Evolutionary conservation across 2,888 invertebrate species (phyloP).

Genomic region (Xanthia icteritia): DNA sequence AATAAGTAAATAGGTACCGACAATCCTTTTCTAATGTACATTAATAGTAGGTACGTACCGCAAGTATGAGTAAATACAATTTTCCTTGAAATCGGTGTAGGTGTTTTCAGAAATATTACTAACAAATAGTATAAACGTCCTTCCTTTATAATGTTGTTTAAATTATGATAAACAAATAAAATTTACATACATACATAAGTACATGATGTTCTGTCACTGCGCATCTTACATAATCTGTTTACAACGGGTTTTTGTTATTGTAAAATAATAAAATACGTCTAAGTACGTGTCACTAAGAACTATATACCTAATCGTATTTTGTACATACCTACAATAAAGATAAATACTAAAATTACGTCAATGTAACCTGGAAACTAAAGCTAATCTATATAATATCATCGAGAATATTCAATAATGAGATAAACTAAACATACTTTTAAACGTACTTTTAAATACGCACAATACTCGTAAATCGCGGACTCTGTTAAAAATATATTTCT

Average conservation of each 20-base stretch:
- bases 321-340: conserved; percentile 11
- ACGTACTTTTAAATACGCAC: background rate
- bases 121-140: conserved; percentile 26
- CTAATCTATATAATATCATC: conserved; percentile 8
- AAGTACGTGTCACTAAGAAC: background rate
- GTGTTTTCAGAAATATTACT: conserved; percentile 19
- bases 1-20: background rate
- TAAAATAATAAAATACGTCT: conserved; percentile 30
- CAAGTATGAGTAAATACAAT: background rate
- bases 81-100: conserved; percentile 14
- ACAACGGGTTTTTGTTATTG: conserved; percentile 36
- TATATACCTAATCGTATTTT: conserved; percentile 1
- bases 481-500: background rate
- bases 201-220: conserved; percentile 11
- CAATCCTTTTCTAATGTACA: background rate
- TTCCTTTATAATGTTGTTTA: conserved; percentile 13
- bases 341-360: conserved; percentile 26
- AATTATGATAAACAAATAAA: conserved; percentile 37
- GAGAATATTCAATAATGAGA: background rate
- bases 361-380: conserved; percentile 28
- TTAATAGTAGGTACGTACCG: background rate
- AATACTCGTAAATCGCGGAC: background rate
- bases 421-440: background rate
- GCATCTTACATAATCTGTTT: conserved; percentile 53
- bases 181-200: conserved; percentile 25